phyloP scores from a whole-genome alignment of 2,113 vertebrate genomes.

The Melierax canorus region DNA sequence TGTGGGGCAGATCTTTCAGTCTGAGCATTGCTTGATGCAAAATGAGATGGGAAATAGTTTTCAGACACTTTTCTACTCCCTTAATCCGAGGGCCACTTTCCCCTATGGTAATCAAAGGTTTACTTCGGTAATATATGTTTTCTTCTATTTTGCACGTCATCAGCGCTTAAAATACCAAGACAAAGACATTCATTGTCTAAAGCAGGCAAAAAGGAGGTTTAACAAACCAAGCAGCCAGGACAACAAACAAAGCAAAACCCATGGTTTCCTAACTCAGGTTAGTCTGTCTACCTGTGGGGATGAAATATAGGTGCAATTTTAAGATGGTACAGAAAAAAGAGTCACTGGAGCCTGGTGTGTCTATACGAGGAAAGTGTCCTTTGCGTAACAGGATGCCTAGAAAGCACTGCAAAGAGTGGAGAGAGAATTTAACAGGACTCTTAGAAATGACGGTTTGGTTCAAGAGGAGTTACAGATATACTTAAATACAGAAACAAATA shows the following conservation, averaged over 20 bases:
- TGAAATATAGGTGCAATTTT: background rate
- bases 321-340: background rate
- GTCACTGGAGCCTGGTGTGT: background rate
- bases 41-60: background rate
- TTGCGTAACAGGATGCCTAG: background rate
- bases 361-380: background rate
- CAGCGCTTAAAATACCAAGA: background rate
- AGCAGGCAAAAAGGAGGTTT: background rate
- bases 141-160: background rate
- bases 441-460: background rate
- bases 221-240: background rate
- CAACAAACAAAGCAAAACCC: background rate
- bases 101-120: background rate
- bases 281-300: background rate
- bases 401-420: background rate
- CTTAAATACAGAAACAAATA: background rate
- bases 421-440: background rate
- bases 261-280: background rate
- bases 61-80: background rate
- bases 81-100: background rate
- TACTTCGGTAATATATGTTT: background rate
- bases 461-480: background rate
- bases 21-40: background rate
- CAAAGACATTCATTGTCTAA: background rate
- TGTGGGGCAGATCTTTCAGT: conserved; percentile 13